Evolutionary conservation across 1,140 invertebrate species (phyloP).

Genomic region (Drosophila lini): DNA sequence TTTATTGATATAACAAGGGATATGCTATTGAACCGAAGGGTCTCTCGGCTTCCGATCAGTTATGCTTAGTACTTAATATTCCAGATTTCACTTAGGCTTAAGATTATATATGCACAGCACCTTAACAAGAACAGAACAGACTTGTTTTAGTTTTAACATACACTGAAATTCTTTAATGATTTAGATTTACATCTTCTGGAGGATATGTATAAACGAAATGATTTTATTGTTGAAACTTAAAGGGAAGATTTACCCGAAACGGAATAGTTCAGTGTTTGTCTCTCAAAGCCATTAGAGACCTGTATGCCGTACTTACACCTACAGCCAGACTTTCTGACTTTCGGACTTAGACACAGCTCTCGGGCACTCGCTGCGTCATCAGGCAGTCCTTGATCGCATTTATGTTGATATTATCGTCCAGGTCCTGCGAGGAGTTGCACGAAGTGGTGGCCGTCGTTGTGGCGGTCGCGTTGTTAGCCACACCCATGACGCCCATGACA

Average conservation of each 20-base stretch:
- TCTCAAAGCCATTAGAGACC: not conserved
- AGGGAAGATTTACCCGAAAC: not conserved
- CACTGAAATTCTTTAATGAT: not conserved
- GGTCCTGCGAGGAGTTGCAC: conserved; percentile 80
- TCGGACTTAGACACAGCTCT: conserved; percentile 75
- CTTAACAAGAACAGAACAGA: conserved; percentile 49
- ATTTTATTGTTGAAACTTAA: too few species aligned
- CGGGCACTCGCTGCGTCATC: conserved; percentile 83
- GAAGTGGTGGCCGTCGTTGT: conserved; percentile 76
- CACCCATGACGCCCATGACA: conserved; percentile 66
- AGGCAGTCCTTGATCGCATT: conserved; percentile 84
- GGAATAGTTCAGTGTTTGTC: conserved; percentile 1
- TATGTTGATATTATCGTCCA: conserved; percentile 83
- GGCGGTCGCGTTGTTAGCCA: conserved; percentile 43
- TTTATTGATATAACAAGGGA: conserved; percentile 40
- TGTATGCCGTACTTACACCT: conserved; percentile 13
- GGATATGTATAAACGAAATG: not conserved
- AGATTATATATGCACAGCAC: conserved; percentile 63
- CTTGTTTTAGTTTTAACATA: conserved; percentile 13
- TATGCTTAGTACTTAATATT: conserved; percentile 5
- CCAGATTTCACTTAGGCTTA: conserved; percentile 11
- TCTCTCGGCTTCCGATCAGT: not conserved
- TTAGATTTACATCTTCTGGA: not conserved
- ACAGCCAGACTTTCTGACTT: conserved; percentile 18
- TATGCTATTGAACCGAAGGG: conserved; percentile 45